Conservation (phyloP, 2,888 invertebrate genomes). For the Rhamphomyia laevipes region DNA sequence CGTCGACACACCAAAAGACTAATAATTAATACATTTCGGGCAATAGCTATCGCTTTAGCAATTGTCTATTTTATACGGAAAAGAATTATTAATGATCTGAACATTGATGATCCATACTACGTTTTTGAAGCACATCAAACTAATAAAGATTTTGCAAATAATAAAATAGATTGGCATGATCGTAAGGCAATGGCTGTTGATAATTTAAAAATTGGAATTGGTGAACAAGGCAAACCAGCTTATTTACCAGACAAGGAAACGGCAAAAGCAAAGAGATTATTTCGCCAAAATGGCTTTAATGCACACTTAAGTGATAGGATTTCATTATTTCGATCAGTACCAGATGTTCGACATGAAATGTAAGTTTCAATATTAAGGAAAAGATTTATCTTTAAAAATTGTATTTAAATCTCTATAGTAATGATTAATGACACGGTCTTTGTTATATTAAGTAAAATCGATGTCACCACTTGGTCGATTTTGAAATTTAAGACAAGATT, state of each 20-base stretch:
- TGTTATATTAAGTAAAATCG: too few species aligned
- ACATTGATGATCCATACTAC: too few species aligned
- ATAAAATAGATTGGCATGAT: constrained; percentile 76
- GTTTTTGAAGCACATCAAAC: too few species aligned
- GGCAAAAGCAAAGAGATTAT: constrained; percentile 52
- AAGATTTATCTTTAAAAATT: too few species aligned
- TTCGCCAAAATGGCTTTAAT: constrained; percentile 88
- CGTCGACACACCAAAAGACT: too few species aligned
- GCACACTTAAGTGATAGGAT: constrained; percentile 86
- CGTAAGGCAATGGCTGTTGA: constrained; percentile 55
- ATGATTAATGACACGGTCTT: background rate
- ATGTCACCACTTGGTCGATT: too few species aligned
- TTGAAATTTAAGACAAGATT: too few species aligned
- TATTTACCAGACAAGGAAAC: constrained; percentile 46
- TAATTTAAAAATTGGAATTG: constrained; percentile 48
- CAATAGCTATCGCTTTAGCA: too few species aligned
- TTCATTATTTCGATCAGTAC: constrained; percentile 71
- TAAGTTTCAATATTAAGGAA: constrained; percentile 22
- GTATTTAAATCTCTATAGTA: too few species aligned
- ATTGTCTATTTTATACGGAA: too few species aligned
- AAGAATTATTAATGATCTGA: too few species aligned
- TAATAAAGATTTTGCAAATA: background rate
- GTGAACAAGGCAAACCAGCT: constrained; percentile 63
- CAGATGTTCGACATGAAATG: constrained; percentile 61
- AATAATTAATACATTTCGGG: too few species aligned